Evolutionary conservation across 2,113 vertebrate species (phyloP).

Genomic region (Trinectes maculatus): DNA sequence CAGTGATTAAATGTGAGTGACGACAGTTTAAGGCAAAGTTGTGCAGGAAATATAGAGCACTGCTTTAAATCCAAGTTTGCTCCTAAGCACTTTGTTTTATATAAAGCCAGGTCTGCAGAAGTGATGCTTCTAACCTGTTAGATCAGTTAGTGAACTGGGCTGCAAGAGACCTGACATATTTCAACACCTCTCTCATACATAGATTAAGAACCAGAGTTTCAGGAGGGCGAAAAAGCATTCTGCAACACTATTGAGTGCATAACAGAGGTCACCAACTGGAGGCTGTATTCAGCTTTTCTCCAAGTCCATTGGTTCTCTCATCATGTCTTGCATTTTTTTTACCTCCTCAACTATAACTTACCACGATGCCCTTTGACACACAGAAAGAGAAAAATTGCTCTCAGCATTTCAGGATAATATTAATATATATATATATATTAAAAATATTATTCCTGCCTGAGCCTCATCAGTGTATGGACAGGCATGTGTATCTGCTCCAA

Average conservation of each 20-base stretch:
- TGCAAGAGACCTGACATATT: slow-evolving; percentile 9
- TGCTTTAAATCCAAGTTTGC: slow-evolving; percentile 1
- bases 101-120: slow-evolving; percentile 5
- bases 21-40: slow-evolving; percentile 10
- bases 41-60: slow-evolving; percentile 16
- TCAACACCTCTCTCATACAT: neutral
- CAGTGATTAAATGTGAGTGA: slow-evolving; percentile 10
- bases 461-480: neutral
- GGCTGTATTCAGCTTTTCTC: neutral
- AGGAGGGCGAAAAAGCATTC: neutral
- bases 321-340: slow-evolving; percentile 1
- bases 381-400: neutral
- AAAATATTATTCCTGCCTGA: neutral
- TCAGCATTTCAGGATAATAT: neutral
- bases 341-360: neutral
- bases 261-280: neutral
- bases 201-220: slow-evolving; percentile 1
- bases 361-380: neutral
- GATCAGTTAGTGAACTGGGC: too few species aligned
- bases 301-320: neutral
- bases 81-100: neutral
- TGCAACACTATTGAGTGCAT: neutral
- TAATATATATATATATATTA: too few species aligned
- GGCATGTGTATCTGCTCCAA: neutral
- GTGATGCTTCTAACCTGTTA: neutral